Conservation (phyloP, 2,888 invertebrate species). For the Trichogramma evanescens region DNA sequence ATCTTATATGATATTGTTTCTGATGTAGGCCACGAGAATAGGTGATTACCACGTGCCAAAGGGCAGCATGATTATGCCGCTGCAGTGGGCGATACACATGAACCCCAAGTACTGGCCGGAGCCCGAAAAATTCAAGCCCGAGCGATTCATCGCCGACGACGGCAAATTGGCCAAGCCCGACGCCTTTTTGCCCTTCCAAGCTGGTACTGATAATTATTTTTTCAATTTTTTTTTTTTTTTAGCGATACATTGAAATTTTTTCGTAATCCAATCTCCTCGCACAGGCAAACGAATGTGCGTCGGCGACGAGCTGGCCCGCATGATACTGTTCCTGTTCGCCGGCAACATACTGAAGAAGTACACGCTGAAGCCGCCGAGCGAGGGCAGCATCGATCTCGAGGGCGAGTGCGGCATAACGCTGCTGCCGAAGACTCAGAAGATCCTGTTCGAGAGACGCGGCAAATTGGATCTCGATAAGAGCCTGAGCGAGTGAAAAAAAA, state of each 20-base stretch:
- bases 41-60: conserved; percentile 62
- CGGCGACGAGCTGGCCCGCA: conserved; percentile 75
- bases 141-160: conserved; percentile 60
- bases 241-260: not conserved
- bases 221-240: conserved; percentile 3
- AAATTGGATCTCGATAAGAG: too few species aligned
- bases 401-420: conserved; percentile 73
- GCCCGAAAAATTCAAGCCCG: conserved; percentile 63
- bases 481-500: too few species aligned
- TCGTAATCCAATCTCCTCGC: conserved; percentile 27
- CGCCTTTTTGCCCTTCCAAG: conserved; percentile 76
- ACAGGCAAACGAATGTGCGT: conserved; percentile 78
- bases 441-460: conserved; percentile 42
- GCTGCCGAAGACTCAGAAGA: conserved; percentile 56
- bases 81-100: conserved; percentile 78
- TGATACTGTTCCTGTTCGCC: conserved; percentile 60
- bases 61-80: conserved; percentile 67
- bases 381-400: conserved; percentile 53
- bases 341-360: conserved; percentile 60
- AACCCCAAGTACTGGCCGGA: conserved; percentile 60
- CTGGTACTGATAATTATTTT: conserved; percentile 51
- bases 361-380: conserved; percentile 43
- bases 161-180: conserved; percentile 59
- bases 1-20: not conserved
- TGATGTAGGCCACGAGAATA: conserved; percentile 52